These are phyloP conservation scores for Watsonalla binaria DNA, from an alignment of 2,888 invertebrate species.

Conservation along the genomic window DNA sequence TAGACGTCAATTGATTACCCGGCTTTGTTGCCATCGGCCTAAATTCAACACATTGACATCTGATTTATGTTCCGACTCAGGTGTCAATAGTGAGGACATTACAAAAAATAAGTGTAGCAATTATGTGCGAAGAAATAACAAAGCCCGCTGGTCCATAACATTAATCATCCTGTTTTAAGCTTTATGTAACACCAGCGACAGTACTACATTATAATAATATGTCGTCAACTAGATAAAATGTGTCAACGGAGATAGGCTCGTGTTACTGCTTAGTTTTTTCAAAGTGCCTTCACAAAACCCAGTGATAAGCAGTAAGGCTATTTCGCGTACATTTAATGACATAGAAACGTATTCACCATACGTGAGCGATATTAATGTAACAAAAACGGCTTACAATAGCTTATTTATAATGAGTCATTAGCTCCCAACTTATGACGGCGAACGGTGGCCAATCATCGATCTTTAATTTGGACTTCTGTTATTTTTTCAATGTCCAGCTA, in stretches of 20 bases:
- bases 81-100: constrained; percentile 61
- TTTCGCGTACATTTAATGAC: background rate
- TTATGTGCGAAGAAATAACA: constrained; percentile 54
- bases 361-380: constrained; percentile 29
- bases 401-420: constrained; percentile 39
- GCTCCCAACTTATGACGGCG: constrained; percentile 36
- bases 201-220: constrained; percentile 25
- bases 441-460: constrained; percentile 33
- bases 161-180: constrained; percentile 57
- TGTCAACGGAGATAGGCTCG: constrained; percentile 14
- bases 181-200: constrained; percentile 49
- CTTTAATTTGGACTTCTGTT: constrained; percentile 40
- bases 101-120: constrained; percentile 56
- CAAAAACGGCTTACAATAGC: constrained; percentile 41
- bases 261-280: constrained; percentile 25
- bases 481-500: constrained; percentile 29
- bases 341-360: constrained; percentile 19
- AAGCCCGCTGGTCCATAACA: constrained; percentile 48
- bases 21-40: constrained; percentile 53
- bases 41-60: constrained; percentile 64
- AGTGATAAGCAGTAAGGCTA: background rate
- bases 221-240: constrained; percentile 36
- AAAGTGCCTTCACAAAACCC: background rate
- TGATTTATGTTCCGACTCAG: constrained; percentile 68
- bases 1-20: constrained; percentile 58